Percentiles rank a stretch among this genome's conserved stretches.
Conservation (phyloP, 64 coral and sea anemone species). For the Montipora cactus region DNA sequence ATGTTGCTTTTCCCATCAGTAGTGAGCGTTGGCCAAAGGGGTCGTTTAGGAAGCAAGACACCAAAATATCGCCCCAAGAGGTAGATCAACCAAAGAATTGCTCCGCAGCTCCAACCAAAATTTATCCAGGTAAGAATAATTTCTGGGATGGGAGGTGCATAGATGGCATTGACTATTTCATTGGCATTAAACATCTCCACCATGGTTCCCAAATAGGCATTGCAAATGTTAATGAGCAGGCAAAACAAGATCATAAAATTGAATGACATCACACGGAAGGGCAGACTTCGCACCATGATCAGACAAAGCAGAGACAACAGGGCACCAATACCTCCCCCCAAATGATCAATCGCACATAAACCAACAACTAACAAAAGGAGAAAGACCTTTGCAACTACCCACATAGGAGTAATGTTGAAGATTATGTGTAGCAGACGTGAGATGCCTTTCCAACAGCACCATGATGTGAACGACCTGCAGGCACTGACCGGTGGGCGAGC, state of each 20-base stretch:
- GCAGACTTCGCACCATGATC: conserved; percentile 81
- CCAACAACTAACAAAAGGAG: conserved; percentile 82
- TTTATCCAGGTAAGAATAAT: conserved; percentile 76
- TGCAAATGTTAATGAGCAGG: conserved; percentile 79
- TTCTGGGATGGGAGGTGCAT: conserved; percentile 81
- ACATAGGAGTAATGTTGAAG: conserved; percentile 84
- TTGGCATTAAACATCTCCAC: conserved; percentile 80
- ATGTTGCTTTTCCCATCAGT: conserved; percentile 91
- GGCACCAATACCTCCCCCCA: conserved; percentile 81
- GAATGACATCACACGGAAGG: conserved; percentile 89
- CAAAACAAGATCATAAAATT: conserved; percentile 96
- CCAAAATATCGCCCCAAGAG: conserved; percentile 77
- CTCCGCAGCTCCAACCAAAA: conserved; percentile 57
- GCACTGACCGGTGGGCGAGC: conserved; percentile 74
- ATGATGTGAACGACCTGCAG: conserved; percentile 70
- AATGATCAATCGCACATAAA: conserved; percentile 65
- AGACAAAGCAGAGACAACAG: conserved; percentile 80
- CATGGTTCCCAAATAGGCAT: conserved; percentile 82
- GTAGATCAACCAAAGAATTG: conserved; percentile 81
- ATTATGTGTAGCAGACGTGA: conserved; percentile 76
- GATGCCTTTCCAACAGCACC: conserved; percentile 71
- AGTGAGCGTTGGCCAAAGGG: conserved; percentile 92
- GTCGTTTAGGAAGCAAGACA: conserved; percentile 53
- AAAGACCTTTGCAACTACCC: conserved; percentile 81
- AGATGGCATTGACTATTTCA: conserved; percentile 71